phyloP scores from a whole-genome alignment of 1,140 invertebrate species.

The Orius laevigatus region DNA sequence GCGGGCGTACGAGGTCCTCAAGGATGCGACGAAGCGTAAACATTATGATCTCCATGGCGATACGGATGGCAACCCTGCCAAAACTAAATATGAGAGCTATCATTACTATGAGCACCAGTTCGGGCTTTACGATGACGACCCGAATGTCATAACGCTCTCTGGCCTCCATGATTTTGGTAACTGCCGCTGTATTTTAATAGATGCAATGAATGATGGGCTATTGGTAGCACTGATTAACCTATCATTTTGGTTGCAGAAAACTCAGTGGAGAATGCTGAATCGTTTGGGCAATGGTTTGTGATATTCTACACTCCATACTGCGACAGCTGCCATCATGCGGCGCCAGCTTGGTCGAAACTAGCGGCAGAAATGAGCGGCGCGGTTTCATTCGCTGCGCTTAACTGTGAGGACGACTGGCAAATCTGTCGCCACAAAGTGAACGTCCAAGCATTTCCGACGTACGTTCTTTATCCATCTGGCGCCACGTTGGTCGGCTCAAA shows the following conservation, averaged over 20 bases:
- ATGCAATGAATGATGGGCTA: neutral
- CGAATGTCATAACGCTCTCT: slow-evolving; percentile 58
- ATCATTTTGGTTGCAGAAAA: slow-evolving; percentile 31
- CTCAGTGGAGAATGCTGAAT: slow-evolving; percentile 41
- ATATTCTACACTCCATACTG: slow-evolving; percentile 78
- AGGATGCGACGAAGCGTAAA: slow-evolving; percentile 71
- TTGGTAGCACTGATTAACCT: neutral
- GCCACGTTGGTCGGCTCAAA: slow-evolving; percentile 29
- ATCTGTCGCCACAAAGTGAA: slow-evolving; percentile 42
- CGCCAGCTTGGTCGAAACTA: slow-evolving; percentile 59
- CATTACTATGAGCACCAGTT: slow-evolving; percentile 71
- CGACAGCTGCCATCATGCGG: slow-evolving; percentile 64
- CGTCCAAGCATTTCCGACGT: slow-evolving; percentile 50
- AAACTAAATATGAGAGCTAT: slow-evolving; percentile 57
- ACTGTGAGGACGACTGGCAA: slow-evolving; percentile 59
- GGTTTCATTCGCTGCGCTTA: slow-evolving; percentile 58
- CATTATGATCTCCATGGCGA: slow-evolving; percentile 71
- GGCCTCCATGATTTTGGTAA: slow-evolving; percentile 54
- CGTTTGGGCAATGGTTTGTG: slow-evolving; percentile 50
- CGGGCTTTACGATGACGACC: slow-evolving; percentile 77
- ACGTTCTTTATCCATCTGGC: slow-evolving; percentile 36
- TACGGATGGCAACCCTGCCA: slow-evolving; percentile 38
- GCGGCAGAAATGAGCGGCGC: slow-evolving; percentile 54
- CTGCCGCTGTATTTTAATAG: slow-evolving; percentile 24
- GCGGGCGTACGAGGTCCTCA: slow-evolving; percentile 81